A percentile compares a stretch with the other conserved stretches of the same genome.
These are phyloP conservation scores for Littorina saxatilis DNA, from an alignment of 1,140 invertebrate species.

Conservation along the genomic window DNA sequence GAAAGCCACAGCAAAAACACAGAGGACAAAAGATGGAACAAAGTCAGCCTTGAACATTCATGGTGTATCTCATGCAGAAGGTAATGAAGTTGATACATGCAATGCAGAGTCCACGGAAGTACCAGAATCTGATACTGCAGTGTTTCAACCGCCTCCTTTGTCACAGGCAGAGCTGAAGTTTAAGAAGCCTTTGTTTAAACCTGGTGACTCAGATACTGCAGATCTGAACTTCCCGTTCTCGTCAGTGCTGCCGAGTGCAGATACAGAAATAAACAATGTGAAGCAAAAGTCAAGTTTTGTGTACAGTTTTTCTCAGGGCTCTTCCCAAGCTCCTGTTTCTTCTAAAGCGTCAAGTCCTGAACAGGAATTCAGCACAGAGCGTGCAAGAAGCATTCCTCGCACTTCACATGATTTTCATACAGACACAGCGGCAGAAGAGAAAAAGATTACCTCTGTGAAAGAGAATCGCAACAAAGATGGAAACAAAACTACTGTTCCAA, in stretches of 20 bases:
- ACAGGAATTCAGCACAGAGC: background rate
- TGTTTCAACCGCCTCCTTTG: background rate
- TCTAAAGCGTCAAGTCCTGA: background rate
- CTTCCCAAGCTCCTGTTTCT: background rate
- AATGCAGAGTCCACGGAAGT: too few relatives aligned
- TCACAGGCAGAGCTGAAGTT: background rate
- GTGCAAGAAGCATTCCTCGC: background rate
- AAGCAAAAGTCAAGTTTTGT: constrained; percentile 1
- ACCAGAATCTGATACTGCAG: too few relatives aligned
- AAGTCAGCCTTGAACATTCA: too few relatives aligned
- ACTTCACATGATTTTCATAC: background rate
- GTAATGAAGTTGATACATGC: too few relatives aligned
- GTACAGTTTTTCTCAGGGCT: background rate
- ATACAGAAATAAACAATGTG: background rate
- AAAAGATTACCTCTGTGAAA: background rate
- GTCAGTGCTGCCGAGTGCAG: too few relatives aligned
- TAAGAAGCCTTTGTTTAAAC: constrained; percentile 5
- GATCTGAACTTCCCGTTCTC: too few relatives aligned
- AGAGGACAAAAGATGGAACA: too few relatives aligned
- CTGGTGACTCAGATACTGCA: background rate
- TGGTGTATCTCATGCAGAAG: too few relatives aligned
- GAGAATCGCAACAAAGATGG: background rate
- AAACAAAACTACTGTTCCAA: background rate
- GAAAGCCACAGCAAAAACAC: too few relatives aligned
- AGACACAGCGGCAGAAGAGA: background rate